These are phyloP conservation scores for Micromussa lordhowensis DNA, from an alignment of 92 coral and sea anemone genomes.

Conservation along the genomic window DNA sequence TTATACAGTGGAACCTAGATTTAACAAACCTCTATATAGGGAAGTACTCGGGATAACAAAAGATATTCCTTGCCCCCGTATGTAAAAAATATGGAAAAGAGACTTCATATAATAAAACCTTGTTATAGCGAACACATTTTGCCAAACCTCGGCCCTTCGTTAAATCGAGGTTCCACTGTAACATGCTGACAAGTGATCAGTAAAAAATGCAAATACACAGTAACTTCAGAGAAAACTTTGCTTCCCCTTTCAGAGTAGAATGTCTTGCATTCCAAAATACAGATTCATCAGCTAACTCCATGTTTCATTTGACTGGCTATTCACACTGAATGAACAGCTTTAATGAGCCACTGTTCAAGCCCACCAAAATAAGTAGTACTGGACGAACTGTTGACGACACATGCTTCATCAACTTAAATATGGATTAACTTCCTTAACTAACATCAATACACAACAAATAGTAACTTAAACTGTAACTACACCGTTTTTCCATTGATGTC, in stretches of 20 bases:
- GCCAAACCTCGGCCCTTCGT: no score
- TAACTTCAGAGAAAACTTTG: not conserved
- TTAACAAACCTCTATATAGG: no score
- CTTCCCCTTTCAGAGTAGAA: not conserved
- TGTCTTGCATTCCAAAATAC: not conserved
- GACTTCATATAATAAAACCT: no score
- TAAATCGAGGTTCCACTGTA: no score
- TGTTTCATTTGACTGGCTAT: not conserved
- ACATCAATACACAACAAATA: conserved; percentile 37
- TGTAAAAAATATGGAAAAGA: no score
- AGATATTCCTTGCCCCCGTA: no score
- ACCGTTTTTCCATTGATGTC: conserved; percentile 99
- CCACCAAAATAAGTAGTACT: not conserved
- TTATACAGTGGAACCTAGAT: no score
- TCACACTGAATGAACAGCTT: not conserved
- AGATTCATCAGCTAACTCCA: not conserved
- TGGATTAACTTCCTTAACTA: not conserved
- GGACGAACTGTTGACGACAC: not conserved
- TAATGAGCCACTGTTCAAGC: not conserved
- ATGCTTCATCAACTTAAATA: not conserved
- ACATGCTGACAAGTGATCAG: not conserved
- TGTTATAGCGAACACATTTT: no score
- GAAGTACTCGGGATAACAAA: no score
- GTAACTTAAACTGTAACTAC: conserved; percentile 84
- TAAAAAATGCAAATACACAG: not conserved